phyloP scores from a whole-genome alignment of 2,797 vertebrate genomes.

The Hafferia zeledoni region DNA sequence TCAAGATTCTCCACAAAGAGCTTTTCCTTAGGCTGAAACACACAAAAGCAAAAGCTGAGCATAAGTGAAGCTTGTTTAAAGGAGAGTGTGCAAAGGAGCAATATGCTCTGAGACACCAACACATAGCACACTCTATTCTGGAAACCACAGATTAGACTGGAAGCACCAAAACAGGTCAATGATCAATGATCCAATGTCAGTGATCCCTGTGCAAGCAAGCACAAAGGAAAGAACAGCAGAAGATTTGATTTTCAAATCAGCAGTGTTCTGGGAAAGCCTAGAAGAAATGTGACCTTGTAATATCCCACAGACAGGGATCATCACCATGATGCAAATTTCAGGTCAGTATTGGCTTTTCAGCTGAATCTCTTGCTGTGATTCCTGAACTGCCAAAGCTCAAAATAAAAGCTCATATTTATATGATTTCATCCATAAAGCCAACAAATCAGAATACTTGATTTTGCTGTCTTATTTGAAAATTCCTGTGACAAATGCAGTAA shows the following conservation, averaged over 20 bases:
- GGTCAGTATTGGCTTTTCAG: background rate
- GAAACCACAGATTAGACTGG: background rate
- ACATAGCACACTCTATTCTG: background rate
- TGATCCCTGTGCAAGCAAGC: background rate
- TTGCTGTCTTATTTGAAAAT: background rate
- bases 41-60: background rate
- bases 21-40: background rate
- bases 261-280: background rate
- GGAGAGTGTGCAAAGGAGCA: background rate
- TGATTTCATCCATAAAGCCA: background rate
- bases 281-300: background rate
- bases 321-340: background rate
- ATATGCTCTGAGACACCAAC: background rate
- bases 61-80: background rate
- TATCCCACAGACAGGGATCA: background rate
- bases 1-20: background rate
- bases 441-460: background rate
- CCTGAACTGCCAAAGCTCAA: background rate
- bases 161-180: background rate
- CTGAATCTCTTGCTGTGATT: background rate
- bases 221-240: background rate
- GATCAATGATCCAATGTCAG: background rate
- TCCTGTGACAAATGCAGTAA: background rate
- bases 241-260: background rate
- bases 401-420: background rate